These are phyloP conservation scores for Podocnemis expansa DNA, from an alignment of 2,113 vertebrate genomes.

Conservation along the genomic window DNA sequence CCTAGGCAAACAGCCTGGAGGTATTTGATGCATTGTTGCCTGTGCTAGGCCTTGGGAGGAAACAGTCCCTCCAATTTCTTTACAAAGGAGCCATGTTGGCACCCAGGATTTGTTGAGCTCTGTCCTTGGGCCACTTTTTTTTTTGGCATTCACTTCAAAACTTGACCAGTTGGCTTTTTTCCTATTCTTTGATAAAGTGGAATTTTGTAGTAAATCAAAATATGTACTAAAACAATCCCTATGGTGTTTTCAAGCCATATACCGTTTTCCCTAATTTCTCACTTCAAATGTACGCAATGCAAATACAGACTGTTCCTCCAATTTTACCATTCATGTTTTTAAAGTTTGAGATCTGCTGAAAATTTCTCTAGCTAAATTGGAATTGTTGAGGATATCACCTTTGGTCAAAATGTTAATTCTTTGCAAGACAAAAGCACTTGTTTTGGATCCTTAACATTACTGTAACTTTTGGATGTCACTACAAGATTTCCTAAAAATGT, in stretches of 20 bases:
- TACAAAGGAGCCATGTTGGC: rapidly evolving
- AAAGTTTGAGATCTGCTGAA: background rate
- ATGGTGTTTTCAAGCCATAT: background rate
- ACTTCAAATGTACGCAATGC: background rate
- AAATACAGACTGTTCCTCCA: background rate
- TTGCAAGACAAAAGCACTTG: background rate
- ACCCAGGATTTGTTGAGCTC: too few species aligned
- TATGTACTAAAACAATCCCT: background rate
- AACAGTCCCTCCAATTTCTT: background rate
- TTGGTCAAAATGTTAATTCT: background rate
- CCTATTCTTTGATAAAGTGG: rapidly evolving
- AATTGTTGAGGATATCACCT: background rate
- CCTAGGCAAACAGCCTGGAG: background rate
- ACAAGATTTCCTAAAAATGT: background rate
- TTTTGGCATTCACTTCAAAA: background rate
- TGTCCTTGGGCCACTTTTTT: too few species aligned
- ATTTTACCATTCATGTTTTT: background rate
- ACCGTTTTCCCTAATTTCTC: background rate
- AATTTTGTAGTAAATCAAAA: background rate
- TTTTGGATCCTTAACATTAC: background rate
- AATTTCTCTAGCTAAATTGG: background rate
- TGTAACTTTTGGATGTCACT: background rate
- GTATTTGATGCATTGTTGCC: background rate
- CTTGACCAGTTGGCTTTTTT: background rate
- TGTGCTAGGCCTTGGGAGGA: background rate